phyloP scores from a whole-genome alignment of 2,797 vertebrate species.

The Gorsachius magnificus region DNA sequence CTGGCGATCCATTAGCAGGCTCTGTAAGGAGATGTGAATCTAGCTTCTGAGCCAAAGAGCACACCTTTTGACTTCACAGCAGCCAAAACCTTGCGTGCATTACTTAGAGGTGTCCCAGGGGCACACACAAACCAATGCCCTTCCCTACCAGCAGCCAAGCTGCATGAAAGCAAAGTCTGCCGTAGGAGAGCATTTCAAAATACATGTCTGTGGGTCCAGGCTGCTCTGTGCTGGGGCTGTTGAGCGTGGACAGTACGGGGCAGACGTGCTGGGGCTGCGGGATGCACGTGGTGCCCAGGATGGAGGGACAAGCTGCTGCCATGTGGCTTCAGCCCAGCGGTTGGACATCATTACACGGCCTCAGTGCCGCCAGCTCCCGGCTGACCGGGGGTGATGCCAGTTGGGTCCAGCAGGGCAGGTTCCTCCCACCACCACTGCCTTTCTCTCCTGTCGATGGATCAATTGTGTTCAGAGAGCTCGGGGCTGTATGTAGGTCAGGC shows the following conservation, averaged over 20 bases:
- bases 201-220: fast-evolving
- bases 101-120: background rate
- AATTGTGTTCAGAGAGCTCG: background rate
- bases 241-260: fast-evolving
- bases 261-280: background rate
- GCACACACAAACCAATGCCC: fast-evolving
- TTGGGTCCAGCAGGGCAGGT: background rate
- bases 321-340: fast-evolving
- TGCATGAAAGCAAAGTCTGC: background rate
- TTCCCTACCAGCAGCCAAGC: background rate
- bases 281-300: background rate
- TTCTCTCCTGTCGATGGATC: background rate
- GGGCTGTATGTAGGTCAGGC: conserved; percentile 45
- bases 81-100: background rate
- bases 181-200: background rate
- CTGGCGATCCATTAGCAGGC: background rate
- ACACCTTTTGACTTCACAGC: background rate
- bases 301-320: background rate
- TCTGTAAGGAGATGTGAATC: background rate
- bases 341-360: fast-evolving
- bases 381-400: fast-evolving
- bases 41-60: background rate
- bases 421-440: fast-evolving
- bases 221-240: background rate
- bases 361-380: fast-evolving